phyloP scores from a whole-genome alignment of 2,797 vertebrate species.

The Sebastes miniatus region DNA sequence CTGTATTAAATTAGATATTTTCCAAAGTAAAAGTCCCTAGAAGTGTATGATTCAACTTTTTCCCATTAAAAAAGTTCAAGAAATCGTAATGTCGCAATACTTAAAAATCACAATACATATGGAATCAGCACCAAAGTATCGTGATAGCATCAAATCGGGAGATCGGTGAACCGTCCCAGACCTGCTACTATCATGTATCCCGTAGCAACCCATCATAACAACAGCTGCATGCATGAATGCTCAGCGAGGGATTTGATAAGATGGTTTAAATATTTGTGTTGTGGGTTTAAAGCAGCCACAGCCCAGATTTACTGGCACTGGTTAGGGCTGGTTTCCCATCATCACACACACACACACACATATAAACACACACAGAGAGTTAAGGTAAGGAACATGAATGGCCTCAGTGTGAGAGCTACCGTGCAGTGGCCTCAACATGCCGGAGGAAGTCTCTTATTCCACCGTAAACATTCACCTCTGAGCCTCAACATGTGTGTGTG shows the following conservation, averaged over 20 bases:
- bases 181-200: too few species aligned
- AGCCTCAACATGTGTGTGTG: neutral
- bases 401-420: neutral
- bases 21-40: too few species aligned
- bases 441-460: conserved; percentile 43
- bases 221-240: neutral
- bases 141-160: too few species aligned
- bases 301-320: conserved; percentile 5
- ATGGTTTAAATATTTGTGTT: neutral
- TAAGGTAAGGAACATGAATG: conserved; percentile 25
- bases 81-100: too few species aligned
- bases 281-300: neutral
- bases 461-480: conserved; percentile 1
- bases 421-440: conserved; percentile 9
- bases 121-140: too few species aligned
- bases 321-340: neutral
- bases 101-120: too few species aligned
- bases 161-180: too few species aligned
- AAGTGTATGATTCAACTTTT: too few species aligned
- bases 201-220: neutral
- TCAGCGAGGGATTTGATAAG: neutral
- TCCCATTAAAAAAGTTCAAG: too few species aligned
- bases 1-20: too few species aligned
- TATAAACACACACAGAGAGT: neutral
- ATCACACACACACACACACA: neutral